Conservation (phyloP, 2,113 vertebrate genomes). For the Theristicus caerulescens region DNA sequence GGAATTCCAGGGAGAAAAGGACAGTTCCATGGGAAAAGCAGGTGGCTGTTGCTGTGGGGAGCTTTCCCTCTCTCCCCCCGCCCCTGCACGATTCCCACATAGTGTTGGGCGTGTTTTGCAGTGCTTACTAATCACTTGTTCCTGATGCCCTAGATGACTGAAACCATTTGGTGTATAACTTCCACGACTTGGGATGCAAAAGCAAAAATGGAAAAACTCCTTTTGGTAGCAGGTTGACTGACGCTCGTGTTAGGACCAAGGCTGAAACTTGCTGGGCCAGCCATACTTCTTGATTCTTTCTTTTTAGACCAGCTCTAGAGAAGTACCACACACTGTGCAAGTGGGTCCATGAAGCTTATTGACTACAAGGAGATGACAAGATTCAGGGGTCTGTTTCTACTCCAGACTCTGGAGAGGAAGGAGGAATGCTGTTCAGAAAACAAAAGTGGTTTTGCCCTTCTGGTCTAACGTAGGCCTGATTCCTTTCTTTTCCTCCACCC, state of each 20-base stretch:
- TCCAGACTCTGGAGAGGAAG: not conserved
- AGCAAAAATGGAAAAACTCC: not conserved
- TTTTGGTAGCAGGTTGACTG: not conserved
- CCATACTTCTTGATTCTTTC: fast-evolving
- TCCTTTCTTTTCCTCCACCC: not conserved
- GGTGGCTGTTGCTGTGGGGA: not conserved
- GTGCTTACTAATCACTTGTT: not conserved
- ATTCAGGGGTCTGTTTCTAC: not conserved
- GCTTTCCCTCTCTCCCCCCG: no score
- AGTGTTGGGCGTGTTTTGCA: not conserved
- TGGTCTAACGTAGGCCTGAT: not conserved
- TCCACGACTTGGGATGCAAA: not conserved
- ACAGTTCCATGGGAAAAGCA: not conserved
- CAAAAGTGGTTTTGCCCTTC: not conserved
- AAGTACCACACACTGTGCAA: not conserved
- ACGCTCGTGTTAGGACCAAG: not conserved
- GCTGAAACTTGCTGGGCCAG: not conserved
- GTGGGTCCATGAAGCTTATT: not conserved
- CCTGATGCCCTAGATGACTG: not conserved
- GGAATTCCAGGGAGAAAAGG: not conserved
- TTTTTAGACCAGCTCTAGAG: not conserved
- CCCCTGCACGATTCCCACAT: not conserved
- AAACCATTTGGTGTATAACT: not conserved
- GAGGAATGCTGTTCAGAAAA: not conserved
- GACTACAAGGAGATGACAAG: not conserved